phyloP scores from a whole-genome alignment of 2,113 vertebrate species.

The Uropsilus gracilis region DNA sequence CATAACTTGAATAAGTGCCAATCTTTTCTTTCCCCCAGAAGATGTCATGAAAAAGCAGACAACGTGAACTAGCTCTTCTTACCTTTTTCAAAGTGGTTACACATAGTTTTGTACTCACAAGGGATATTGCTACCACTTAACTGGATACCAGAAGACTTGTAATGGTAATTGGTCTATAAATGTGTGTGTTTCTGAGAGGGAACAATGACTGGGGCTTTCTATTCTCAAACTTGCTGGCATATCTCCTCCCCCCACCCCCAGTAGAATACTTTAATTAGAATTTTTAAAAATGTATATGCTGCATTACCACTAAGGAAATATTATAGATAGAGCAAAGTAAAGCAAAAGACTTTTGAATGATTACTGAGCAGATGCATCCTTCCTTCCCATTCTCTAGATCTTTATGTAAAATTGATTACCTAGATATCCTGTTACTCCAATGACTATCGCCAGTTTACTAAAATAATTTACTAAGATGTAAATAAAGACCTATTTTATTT shows the following conservation, averaged over 20 bases:
- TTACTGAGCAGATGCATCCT: background rate
- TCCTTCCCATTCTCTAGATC: background rate
- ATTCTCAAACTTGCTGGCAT: background rate
- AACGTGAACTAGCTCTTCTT: background rate
- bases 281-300: conserved; percentile 24
- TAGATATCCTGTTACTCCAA: background rate
- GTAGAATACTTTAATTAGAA: background rate
- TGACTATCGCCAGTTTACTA: background rate
- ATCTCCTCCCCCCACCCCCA: background rate
- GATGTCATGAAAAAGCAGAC: background rate
- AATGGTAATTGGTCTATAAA: background rate
- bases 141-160: background rate
- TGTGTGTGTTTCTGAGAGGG: background rate
- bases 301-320: background rate
- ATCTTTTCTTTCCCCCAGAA: background rate
- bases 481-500: conserved; percentile 1
- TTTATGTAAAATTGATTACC: background rate
- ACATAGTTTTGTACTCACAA: background rate
- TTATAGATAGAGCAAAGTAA: background rate
- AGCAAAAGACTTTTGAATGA: background rate
- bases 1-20: background rate
- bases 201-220: background rate
- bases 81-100: background rate
- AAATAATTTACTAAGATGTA: background rate
- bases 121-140: background rate